Base-by-base conservation (phyloP, 2,797 vertebrate species). In the Macropus fuliginosus region DNA sequence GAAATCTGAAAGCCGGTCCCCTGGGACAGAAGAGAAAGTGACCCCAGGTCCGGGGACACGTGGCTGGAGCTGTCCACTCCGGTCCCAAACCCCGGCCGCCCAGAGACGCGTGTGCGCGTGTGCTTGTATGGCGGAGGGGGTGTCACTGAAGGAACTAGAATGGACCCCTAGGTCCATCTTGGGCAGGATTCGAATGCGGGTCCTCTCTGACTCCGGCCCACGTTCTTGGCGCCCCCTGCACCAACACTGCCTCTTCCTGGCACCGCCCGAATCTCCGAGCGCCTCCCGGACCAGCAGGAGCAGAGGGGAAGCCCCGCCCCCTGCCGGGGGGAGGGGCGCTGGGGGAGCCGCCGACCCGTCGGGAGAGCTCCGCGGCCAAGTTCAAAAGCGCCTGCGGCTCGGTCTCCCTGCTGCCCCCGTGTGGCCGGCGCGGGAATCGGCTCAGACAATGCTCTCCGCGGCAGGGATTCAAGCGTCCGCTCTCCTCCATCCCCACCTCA, bases 201-300 rank as follows among this genome's bases (percentile, higher is more conserved):
- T 21, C 52, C 90, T 54, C 90, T 54, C 52, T 3, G 52, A 21
- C 90, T n/a, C 90, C 28, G 90, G 28, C 90, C 90, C 3, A 54
- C 12, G 28, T 28, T 12, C 27, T 14, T 28, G 3, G 87, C 40
- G 52, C 46, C 46, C 31, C 59, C 46, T 54, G 1, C 91, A 27
- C 2, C n/a, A 28, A 13, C 89, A 54, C 94, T 96, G 96, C 97
- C 97, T n/a, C 96, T 96, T 56, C 0, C 97, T 95, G 97, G 97
- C 46, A 24, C 21, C 27, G 1, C 52, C 89, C 50, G 10, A 54
- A 50, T 31, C 89, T 90, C 27, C 9, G 24, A 27, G 24, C 91
- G 91, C 0, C 40, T 46, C 40, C 2, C 6, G 46, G 52, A 5
- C 27, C 11, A 54, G 50, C 46, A 28, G 46, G 8, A 52, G 12